phyloP scores from a whole-genome alignment of 37 sponge, comb jelly and placozoan species.

The Theonella swinhoei region DNA sequence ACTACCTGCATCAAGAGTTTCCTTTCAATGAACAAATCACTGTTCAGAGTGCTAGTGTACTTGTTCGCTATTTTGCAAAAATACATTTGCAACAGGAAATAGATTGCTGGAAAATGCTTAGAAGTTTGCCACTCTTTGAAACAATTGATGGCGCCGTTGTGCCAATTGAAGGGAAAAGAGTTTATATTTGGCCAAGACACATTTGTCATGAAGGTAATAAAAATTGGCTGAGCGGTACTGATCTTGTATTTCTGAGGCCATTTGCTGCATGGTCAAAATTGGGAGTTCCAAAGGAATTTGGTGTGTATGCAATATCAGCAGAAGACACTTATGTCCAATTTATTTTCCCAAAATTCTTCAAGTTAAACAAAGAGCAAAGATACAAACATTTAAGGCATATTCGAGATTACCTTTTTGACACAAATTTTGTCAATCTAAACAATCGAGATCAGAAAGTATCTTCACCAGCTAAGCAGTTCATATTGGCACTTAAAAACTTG shows the following conservation, averaged over 20 bases:
- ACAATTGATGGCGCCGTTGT: not conserved
- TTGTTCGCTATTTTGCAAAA: not conserved
- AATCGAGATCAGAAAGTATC: not conserved
- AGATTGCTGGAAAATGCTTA: not conserved
- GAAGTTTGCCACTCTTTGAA: slow-evolving; percentile 11
- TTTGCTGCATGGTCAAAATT: slow-evolving; percentile 1
- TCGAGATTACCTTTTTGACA: not conserved
- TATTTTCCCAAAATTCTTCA: slow-evolving; percentile 13
- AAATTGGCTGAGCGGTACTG: not conserved
- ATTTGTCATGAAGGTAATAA: slow-evolving; percentile 9
- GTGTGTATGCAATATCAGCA: not conserved
- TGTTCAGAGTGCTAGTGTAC: not conserved
- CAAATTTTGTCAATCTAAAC: not conserved
- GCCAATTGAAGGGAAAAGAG: not conserved
- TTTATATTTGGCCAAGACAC: slow-evolving; percentile 7
- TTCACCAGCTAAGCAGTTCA: not conserved
- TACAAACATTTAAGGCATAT: not conserved
- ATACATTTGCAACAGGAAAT: not conserved
- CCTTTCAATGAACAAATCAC: not conserved
- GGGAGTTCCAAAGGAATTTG: not conserved
- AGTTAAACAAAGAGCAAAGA: not conserved
- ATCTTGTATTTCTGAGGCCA: slow-evolving; percentile 1
- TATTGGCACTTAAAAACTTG: not conserved
- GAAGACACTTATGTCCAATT: not conserved
- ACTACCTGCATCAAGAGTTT: not conserved